These are phyloP conservation scores for Geotrypetes seraphini DNA, from an alignment of 2,797 vertebrate species.

Conservation along the genomic window DNA sequence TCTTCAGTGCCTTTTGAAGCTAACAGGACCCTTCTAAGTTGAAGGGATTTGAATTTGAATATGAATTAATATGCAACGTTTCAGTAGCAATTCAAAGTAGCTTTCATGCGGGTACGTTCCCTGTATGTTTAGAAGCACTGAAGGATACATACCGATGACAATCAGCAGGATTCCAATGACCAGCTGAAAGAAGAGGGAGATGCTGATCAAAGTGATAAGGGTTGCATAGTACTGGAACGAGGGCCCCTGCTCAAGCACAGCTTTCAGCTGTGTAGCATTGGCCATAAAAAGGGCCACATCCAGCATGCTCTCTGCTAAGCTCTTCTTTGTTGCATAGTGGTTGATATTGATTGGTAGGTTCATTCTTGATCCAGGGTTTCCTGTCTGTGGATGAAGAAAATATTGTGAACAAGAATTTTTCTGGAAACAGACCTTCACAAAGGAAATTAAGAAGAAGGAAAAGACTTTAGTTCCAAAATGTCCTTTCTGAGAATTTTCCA, in stretches of 20 bases:
- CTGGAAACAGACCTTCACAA: too few relatives aligned
- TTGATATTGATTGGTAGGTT: conserved; percentile 67
- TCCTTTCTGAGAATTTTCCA: too few relatives aligned
- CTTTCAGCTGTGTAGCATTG: conserved; percentile 79
- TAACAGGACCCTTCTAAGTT: too few relatives aligned
- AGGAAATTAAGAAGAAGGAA: too few relatives aligned
- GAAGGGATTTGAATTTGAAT: too few relatives aligned
- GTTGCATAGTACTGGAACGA: conserved; percentile 70
- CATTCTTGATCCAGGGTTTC: conserved; percentile 22
- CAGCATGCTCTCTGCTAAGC: conserved; percentile 82
- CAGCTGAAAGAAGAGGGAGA: conserved; percentile 81
- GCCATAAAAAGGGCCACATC: conserved; percentile 85
- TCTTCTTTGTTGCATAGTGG: conserved; percentile 88
- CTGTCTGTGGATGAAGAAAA: too few relatives aligned
- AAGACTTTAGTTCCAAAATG: too few relatives aligned
- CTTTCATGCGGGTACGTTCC: too few relatives aligned
- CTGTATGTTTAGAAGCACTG: rapidly evolving
- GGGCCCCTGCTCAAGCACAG: conserved; percentile 75
- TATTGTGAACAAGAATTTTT: too few relatives aligned
- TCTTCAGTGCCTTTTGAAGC: too few relatives aligned
- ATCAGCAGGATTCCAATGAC: conserved; percentile 73
- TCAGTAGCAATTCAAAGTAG: too few relatives aligned
- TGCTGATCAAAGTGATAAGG: conserved; percentile 74
- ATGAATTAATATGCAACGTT: too few relatives aligned
- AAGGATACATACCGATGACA: conserved; percentile 67